phyloP scores from a whole-genome alignment of 2,113 vertebrate species.

The Chloropsis hardwickii region DNA sequence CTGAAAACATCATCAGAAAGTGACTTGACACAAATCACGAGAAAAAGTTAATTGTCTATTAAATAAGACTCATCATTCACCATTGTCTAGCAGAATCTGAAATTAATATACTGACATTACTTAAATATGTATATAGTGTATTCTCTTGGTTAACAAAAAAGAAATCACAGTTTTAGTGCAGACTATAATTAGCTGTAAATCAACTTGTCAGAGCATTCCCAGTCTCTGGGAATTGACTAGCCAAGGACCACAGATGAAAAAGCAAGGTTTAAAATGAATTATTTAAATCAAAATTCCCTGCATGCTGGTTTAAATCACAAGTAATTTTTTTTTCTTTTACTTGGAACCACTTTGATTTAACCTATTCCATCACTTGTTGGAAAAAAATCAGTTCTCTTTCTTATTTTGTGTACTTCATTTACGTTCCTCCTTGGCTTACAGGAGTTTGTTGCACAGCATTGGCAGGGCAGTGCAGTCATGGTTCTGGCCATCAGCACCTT shows the following conservation, averaged over 20 bases:
- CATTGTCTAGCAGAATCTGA: conserved; percentile 49
- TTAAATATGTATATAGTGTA: conserved; percentile 57
- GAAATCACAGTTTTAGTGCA: conserved; percentile 46
- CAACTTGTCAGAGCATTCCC: conserved; percentile 44
- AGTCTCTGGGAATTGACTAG: conserved; percentile 24
- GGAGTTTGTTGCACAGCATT: background rate
- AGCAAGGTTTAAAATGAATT: conserved; percentile 23
- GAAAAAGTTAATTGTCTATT: conserved; percentile 45
- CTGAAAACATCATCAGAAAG: background rate
- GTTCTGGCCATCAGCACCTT: background rate
- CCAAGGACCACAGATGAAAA: conserved; percentile 38
- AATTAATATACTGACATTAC: conserved; percentile 56
- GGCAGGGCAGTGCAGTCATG: background rate
- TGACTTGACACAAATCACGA: conserved; percentile 36
- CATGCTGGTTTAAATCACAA: background rate
- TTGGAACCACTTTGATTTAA: background rate
- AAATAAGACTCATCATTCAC: conserved; percentile 47
- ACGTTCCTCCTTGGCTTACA: background rate
- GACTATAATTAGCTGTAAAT: conserved; percentile 62
- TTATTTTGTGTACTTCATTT: background rate
- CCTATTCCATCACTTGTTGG: background rate
- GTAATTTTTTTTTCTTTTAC: background rate
- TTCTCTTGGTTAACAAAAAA: conserved; percentile 54
- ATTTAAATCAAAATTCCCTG: background rate
- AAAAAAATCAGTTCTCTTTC: background rate